Conservation (phyloP, 2,113 vertebrate genomes). For the Patagioenas fasciata region DNA sequence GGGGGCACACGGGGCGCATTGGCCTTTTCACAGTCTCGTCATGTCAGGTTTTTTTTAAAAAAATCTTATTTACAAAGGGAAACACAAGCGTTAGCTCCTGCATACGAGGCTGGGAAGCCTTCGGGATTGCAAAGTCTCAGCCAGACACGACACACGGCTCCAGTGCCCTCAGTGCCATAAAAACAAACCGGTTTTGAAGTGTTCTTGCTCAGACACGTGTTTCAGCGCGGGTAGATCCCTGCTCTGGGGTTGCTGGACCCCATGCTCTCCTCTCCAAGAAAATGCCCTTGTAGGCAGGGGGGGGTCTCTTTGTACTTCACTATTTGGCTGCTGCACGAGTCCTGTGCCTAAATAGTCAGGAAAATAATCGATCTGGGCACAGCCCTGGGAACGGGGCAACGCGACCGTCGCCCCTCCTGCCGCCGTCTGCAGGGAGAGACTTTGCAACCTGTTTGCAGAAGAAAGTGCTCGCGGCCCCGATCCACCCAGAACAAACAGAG, state of each 20-base stretch:
- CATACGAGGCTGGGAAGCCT: neutral
- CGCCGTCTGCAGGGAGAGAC: neutral
- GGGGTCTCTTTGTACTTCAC: neutral
- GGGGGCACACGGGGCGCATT: neutral
- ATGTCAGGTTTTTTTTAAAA: neutral
- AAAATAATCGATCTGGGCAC: neutral
- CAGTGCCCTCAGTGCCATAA: neutral
- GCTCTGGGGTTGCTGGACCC: neutral
- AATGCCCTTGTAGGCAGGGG: fast-evolving
- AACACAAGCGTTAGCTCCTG: neutral
- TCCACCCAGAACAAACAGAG: neutral
- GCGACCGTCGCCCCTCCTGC: fast-evolving
- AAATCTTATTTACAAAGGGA: constrained; percentile 2
- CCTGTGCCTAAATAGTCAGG: neutral
- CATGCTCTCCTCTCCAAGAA: neutral
- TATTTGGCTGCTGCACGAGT: neutral
- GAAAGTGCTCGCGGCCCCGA: neutral
- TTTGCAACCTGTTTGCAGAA: neutral
- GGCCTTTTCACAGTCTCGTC: neutral
- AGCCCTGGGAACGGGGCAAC: fast-evolving
- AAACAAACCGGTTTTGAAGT: fast-evolving
- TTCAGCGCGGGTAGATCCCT: neutral
- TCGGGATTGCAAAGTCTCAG: neutral
- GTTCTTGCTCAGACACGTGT: fast-evolving
- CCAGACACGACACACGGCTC: neutral